A percentile compares a stretch with the other conserved stretches of the same genome.
Evolutionary conservation across 2,797 vertebrate genomes (phyloP).

Genomic region (Staurois parvus): DNA sequence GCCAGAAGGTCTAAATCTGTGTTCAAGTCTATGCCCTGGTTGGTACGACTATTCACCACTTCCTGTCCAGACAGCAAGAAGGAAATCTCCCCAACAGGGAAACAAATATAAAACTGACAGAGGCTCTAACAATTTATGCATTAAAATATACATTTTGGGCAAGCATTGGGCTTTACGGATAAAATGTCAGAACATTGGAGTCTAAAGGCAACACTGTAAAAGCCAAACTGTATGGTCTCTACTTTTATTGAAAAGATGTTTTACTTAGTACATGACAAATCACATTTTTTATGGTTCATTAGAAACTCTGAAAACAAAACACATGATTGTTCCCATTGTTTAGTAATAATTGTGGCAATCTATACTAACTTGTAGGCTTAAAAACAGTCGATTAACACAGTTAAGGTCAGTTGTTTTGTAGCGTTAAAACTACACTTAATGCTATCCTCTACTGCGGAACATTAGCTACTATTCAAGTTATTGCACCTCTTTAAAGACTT

Average conservation of each 20-base stretch:
- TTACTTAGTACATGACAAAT: constrained; percentile 71
- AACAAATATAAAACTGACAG: no score
- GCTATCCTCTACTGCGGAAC: neutral
- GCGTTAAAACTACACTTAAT: constrained; percentile 18
- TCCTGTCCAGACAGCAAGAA: no score
- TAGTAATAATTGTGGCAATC: constrained; percentile 60
- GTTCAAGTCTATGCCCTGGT: no score
- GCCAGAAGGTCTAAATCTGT: no score
- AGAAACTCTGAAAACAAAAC: constrained; percentile 71
- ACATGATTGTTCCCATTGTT: constrained; percentile 65
- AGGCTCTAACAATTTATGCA: no score
- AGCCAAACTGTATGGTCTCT: constrained; percentile 52
- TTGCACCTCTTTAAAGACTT: constrained; percentile 75
- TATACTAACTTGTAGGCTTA: constrained; percentile 36
- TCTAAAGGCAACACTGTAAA: no score
- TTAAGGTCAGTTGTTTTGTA: constrained; percentile 19
- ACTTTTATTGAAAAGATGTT: constrained; percentile 77
- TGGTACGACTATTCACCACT: no score
- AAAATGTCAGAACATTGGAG: no score
- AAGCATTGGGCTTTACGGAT: no score
- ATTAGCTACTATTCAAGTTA: constrained; percentile 62
- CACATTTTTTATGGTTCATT: constrained; percentile 71
- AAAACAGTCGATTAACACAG: constrained; percentile 38
- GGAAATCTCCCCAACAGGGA: no score
- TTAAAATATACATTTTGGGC: no score